Conservation (phyloP, 2,113 vertebrate genomes). For the Varanus komodoensis region DNA sequence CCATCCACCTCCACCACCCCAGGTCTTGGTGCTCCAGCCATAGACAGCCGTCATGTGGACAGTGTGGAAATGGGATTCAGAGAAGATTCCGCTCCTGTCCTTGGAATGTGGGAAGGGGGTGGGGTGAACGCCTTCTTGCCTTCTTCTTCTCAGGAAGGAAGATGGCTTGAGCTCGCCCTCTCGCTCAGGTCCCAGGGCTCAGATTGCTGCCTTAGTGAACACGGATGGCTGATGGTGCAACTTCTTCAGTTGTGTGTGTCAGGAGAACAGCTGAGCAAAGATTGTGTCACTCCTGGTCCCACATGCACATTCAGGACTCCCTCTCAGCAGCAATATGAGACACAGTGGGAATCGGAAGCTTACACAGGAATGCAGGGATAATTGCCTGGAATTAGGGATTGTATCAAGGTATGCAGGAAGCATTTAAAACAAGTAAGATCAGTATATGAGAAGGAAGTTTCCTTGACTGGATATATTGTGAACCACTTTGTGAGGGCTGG, state of each 20-base stretch:
- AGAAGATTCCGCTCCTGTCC: background rate
- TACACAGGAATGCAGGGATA: background rate
- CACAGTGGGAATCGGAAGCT: background rate
- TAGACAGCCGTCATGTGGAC: background rate
- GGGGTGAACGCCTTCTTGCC: too few relatives aligned
- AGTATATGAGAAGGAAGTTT: background rate
- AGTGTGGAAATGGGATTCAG: background rate
- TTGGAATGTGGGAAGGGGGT: too few relatives aligned
- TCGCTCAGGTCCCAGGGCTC: background rate
- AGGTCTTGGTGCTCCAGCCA: background rate
- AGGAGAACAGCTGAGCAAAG: background rate
- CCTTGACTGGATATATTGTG: background rate
- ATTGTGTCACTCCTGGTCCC: background rate
- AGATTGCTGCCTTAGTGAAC: background rate
- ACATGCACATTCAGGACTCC: background rate
- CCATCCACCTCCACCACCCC: too few relatives aligned
- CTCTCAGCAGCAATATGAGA: background rate
- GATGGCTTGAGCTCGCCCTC: background rate
- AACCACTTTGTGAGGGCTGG: background rate
- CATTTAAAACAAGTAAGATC: background rate
- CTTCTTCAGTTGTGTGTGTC: background rate
- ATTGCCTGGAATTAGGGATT: background rate
- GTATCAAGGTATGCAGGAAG: background rate
- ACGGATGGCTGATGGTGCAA: background rate
- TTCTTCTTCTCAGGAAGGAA: background rate